Evolutionary conservation across 37 sponge, comb jelly and placozoan species (phyloP), one percentile per base, ranked within the genome.

Genomic region (Cladorhizidae sp.): DNA sequence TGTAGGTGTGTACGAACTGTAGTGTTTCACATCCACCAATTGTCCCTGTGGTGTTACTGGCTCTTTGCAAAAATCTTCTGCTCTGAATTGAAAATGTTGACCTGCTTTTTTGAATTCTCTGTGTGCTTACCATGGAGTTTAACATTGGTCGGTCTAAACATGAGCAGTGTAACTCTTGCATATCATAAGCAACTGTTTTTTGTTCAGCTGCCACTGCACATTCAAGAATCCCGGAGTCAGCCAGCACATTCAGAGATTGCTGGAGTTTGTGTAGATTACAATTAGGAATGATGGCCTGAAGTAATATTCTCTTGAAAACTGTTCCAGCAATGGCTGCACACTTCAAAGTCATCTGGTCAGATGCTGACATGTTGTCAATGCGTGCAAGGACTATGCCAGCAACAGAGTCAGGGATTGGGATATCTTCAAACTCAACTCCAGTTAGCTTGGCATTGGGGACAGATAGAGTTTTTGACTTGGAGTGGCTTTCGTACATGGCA

Each of bases 301-400:
- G 83, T 85, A 94, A 84, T 8, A 73, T 31, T n/a, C 77, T 51
- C 26, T 81, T 82, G 73, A 94, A 94, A 1, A 76, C 35, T 15
- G 72, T 90, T 0, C 97, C 97, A 29, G 92, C 73, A 3, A 91
- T 79, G 49, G 93, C 79, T 8, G 97, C 97, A 83, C 89, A 93
- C 83, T 96, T 96, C 45, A 96, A 81, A 35, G 89, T 86, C 91
- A 96, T 79, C 87, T 93, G 97, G 33, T 83, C 83, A 22, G 81
- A 70, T 37, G 86, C 80, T 0, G 86, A 86, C 67, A 92, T 87
- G 72, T 88, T 79, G 80, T 91, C 94, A 41, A 96, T 83, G 20
- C 97, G 58, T 8, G 97, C 69, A 22, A 96, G 85, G 0, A 93
- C 83, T 76, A 96, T 88, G 12, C 86, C 97, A 68, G 85, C 83